phyloP scores from a whole-genome alignment of 2,797 vertebrate species.

The Hyperoplus lanceolatus region DNA sequence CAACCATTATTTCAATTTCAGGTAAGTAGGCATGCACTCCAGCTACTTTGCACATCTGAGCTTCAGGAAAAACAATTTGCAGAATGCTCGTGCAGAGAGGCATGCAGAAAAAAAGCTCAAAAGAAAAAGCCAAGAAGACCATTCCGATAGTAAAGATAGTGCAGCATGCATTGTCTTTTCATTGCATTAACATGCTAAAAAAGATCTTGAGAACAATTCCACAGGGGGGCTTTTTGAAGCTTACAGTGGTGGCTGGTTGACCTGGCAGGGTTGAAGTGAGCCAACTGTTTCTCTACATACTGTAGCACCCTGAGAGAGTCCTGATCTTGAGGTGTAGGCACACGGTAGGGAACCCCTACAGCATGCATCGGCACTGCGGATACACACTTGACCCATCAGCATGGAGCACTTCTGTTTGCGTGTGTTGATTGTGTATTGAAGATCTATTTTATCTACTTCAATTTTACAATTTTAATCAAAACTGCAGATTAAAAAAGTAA shows the following conservation, averaged over 20 bases:
- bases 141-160: not conserved
- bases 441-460: not conserved
- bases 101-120: slow-evolving; percentile 40
- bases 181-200: slow-evolving; percentile 44
- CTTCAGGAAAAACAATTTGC: slow-evolving; percentile 21
- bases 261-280: slow-evolving; percentile 94
- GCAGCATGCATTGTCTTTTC: slow-evolving; percentile 37
- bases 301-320: slow-evolving; percentile 97
- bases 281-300: slow-evolving; percentile 96
- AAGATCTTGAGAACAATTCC: slow-evolving; percentile 23
- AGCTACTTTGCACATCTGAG: slow-evolving; percentile 12
- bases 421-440: slow-evolving; percentile 15
- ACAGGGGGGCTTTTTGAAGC: slow-evolving; percentile 61
- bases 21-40: slow-evolving; percentile 42
- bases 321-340: slow-evolving; percentile 92
- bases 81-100: slow-evolving; percentile 34
- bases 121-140: slow-evolving; percentile 17
- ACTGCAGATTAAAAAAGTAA: not conserved
- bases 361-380: slow-evolving; percentile 86
- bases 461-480: not conserved
- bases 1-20: slow-evolving; percentile 16
- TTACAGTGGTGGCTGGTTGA: slow-evolving; percentile 94
- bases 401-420: slow-evolving; percentile 13
- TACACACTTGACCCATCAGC: slow-evolving; percentile 70
- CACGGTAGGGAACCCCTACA: slow-evolving; percentile 88